Evolutionary conservation across 2,797 vertebrate species (phyloP).

Genomic region (Poeciliopsis turneri): DNA sequence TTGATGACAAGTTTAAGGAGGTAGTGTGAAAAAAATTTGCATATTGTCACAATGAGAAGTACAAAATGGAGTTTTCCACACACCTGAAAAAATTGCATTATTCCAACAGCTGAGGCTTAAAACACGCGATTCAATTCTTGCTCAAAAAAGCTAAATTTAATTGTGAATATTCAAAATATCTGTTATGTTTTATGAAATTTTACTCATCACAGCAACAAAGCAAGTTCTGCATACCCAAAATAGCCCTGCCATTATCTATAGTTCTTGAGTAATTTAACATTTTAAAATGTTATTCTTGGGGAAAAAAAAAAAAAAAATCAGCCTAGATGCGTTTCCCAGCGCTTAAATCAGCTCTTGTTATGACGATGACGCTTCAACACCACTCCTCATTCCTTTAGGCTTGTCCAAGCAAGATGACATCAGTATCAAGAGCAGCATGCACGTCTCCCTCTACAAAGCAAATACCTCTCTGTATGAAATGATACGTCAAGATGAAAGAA

Average conservation of each 20-base stretch:
- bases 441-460: slow-evolving; percentile 19
- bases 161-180: neutral
- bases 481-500: neutral
- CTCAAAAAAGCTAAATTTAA: neutral
- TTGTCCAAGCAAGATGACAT: slow-evolving; percentile 56
- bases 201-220: neutral
- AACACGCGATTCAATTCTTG: neutral
- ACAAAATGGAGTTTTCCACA: neutral
- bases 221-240: neutral
- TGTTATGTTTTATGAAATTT: neutral
- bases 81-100: neutral
- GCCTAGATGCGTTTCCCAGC: neutral
- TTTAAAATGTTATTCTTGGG: neutral
- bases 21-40: too few relatives aligned
- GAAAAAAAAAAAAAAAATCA: neutral
- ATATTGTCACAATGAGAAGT: neutral
- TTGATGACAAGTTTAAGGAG: neutral
- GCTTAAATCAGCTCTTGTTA: slow-evolving; percentile 18
- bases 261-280: neutral
- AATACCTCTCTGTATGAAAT: slow-evolving; percentile 5
- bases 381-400: slow-evolving; percentile 51
- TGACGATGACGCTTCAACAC: slow-evolving; percentile 50
- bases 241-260: too few relatives aligned
- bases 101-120: neutral
- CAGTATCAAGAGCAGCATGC: slow-evolving; percentile 19